Conservation (phyloP, 2,797 vertebrate species). For the Crocidura indochinensis region DNA sequence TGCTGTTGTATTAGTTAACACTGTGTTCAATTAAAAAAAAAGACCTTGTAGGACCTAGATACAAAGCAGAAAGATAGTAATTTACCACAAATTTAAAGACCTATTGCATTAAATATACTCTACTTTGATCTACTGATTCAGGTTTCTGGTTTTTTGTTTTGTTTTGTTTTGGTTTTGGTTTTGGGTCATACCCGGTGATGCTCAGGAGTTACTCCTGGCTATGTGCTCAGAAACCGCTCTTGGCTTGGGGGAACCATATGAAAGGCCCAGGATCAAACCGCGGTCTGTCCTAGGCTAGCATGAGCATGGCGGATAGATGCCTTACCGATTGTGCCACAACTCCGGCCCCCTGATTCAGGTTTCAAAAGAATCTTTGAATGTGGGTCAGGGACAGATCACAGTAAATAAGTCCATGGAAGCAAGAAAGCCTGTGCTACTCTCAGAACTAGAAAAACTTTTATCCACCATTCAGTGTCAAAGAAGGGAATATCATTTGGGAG, state of each 20-base stretch:
- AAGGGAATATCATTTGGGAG: neutral
- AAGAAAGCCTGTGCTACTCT: neutral
- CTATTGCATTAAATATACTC: neutral
- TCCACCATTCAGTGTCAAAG: neutral
- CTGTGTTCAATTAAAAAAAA: neutral
- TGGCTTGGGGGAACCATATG: too few relatives aligned
- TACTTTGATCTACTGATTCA: neutral
- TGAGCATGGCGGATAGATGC: too few relatives aligned
- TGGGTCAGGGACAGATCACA: neutral
- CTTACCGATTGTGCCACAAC: too few relatives aligned
- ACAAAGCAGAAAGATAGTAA: constrained; percentile 2
- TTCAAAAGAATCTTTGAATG: neutral
- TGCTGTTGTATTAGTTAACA: neutral
- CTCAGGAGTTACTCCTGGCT: too few relatives aligned
- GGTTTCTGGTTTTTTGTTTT: neutral
- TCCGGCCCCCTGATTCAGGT: neutral
- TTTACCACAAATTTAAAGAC: constrained; percentile 15
- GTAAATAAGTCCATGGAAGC: neutral
- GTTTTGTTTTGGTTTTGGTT: too few relatives aligned
- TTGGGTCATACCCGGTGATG: too few relatives aligned
- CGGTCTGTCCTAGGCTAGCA: too few relatives aligned
- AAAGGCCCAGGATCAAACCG: too few relatives aligned
- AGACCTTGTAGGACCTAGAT: neutral
- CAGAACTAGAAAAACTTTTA: neutral
- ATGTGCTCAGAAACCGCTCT: too few relatives aligned